A percentile compares a stretch with the other conserved stretches of the same genome.
Conservation (phyloP, 92 coral and sea anemone genomes). For the Porites rus region DNA sequence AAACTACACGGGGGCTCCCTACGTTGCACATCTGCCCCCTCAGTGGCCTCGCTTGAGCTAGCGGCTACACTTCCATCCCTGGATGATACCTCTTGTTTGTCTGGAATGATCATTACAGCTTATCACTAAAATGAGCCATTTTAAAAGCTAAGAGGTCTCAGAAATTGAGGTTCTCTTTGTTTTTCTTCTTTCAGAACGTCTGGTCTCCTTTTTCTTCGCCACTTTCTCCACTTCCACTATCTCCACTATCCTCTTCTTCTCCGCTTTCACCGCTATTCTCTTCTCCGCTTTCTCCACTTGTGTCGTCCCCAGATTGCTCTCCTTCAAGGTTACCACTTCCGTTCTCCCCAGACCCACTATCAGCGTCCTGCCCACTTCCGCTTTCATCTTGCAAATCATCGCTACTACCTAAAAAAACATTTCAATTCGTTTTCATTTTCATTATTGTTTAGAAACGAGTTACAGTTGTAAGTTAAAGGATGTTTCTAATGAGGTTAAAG, state of each 20-base stretch:
- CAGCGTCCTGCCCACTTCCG: neutral
- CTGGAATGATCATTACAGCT: no score
- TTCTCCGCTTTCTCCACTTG: constrained; percentile 27
- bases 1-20: no score
- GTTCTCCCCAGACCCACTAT: constrained; percentile 35
- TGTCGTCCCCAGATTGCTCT: constrained; percentile 8
- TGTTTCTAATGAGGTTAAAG: no score
- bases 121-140: no score
- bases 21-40: no score
- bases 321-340: neutral
- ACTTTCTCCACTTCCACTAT: constrained; percentile 22
- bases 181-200: neutral
- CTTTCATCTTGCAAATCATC: constrained; percentile 1
- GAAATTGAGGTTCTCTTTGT: neutral
- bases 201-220: neutral
- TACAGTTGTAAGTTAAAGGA: no score
- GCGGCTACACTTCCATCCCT: no score
- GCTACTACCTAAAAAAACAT: neutral
- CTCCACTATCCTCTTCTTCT: constrained; percentile 12
- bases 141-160: neutral
- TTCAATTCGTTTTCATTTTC: neutral
- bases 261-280: constrained; percentile 13
- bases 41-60: no score
- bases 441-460: neutral
- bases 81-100: no score